Base-by-base conservation (phyloP, 2,113 vertebrate species). In the Lutjanus erythropterus region DNA sequence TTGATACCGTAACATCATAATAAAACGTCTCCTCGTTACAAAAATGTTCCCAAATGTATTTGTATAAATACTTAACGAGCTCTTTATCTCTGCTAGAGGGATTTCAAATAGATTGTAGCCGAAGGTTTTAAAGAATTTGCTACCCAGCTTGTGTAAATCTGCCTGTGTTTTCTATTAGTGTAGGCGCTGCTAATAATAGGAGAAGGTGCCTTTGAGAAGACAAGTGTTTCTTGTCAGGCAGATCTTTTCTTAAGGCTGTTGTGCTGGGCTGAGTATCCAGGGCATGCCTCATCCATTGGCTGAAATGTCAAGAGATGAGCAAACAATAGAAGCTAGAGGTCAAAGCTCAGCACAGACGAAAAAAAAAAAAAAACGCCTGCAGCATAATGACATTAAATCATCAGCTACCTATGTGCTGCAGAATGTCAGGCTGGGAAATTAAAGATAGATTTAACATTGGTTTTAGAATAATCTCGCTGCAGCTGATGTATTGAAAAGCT, bases 141-240 rank as follows among this genome's bases (percentile, higher is more conserved):
- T 27, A 33, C 41, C 19, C 52, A n/a, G 58, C 55, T 41, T 42
- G 67, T 84, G 39, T 62, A 39, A 64, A 44, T 65, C 69, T 35
- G 27, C 50, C 23, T 44, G 44, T 23, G 73, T 56, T 75, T 58
- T 67, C 23, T 58, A 25, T 50, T 37, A 62, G 67, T n/a, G 56
- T 16, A 55, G 46, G 61, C 64, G 16, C 64, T n/a, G 64, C 71
- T 91, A 88, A 86, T 78, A 89, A 83, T 84, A 81, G 78, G 23
- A 66, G 81, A 85, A 91, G 84, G 83, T 90, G 90, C 87, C 86
- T 93, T 92, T 88, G 78, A 88, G 69, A 56, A 76, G 81, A 83
- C 70, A 41, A 86, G 83, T 56, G 70, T 79, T 86, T 85, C 83
- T 81, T 83, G 86, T 88, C 87, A 65, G 64, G 70, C 56, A 55